Conservation (phyloP, 2,888 invertebrate genomes). For the Watsonalla cultraria region DNA sequence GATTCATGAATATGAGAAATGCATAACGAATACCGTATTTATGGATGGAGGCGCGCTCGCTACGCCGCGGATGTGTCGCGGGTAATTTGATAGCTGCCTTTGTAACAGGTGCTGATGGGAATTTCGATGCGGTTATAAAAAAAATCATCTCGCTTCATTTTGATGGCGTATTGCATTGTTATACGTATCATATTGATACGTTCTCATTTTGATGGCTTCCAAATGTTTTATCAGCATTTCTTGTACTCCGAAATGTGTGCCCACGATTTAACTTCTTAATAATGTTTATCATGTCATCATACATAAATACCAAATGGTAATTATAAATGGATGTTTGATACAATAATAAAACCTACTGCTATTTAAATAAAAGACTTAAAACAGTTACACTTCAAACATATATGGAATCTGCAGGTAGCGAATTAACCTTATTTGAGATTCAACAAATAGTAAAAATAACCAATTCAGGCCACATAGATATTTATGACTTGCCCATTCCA, state of each 20-base stretch:
- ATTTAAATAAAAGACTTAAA: too few relatives aligned
- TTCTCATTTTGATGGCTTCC: slow-evolving; percentile 22
- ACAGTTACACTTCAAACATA: too few relatives aligned
- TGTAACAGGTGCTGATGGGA: slow-evolving; percentile 78
- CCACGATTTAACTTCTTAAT: too few relatives aligned
- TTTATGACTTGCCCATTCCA: too few relatives aligned
- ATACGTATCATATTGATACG: slow-evolving; percentile 26
- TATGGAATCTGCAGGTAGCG: too few relatives aligned
- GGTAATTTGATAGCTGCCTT: slow-evolving; percentile 76
- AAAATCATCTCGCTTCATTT: slow-evolving; percentile 54
- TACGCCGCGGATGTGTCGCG: slow-evolving; percentile 69
- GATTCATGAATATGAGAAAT: slow-evolving; percentile 80
- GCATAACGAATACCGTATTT: slow-evolving; percentile 79
- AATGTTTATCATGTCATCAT: too few relatives aligned
- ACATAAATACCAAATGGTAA: too few relatives aligned
- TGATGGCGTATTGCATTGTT: slow-evolving; percentile 56
- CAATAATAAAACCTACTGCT: too few relatives aligned
- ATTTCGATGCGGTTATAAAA: slow-evolving; percentile 71
- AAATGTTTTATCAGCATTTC: slow-evolving; percentile 11
- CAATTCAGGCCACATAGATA: too few relatives aligned
- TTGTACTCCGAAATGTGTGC: background rate
- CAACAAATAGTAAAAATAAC: too few relatives aligned
- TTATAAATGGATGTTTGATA: too few relatives aligned
- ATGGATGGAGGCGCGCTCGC: slow-evolving; percentile 71
- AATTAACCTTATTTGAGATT: too few relatives aligned